phyloP scores from a whole-genome alignment of 2,797 vertebrate genomes.

The Psittacula echo region DNA sequence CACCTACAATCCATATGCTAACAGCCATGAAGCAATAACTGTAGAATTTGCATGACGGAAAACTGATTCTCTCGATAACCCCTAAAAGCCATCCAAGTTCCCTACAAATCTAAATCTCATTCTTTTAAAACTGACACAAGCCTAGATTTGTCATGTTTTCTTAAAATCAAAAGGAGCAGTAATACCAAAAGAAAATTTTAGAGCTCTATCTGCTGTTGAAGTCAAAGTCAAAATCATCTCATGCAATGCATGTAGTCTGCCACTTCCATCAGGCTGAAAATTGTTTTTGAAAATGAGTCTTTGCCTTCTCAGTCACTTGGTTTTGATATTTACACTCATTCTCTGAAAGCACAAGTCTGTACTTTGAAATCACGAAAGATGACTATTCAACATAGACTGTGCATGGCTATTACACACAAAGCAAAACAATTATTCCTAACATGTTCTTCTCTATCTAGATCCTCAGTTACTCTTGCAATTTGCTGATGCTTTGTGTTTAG shows the following conservation, averaged over 20 bases:
- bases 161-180: not conserved
- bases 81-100: not conserved
- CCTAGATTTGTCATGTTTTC: not conserved
- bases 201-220: not conserved
- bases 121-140: not conserved
- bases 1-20: not conserved
- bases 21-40: not conserved
- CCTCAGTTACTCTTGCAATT: not conserved
- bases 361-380: not conserved
- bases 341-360: not conserved
- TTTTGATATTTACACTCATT: not conserved
- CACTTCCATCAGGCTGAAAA: not conserved
- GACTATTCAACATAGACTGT: not conserved
- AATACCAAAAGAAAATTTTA: not conserved
- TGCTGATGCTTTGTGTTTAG: not conserved
- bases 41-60: not conserved
- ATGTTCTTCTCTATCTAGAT: not conserved
- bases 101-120: not conserved
- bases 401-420: not conserved
- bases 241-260: not conserved
- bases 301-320: not conserved
- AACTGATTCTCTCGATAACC: not conserved
- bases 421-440: not conserved
- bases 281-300: not conserved
- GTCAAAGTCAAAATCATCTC: not conserved